phyloP scores from a whole-genome alignment of 2,113 vertebrate species.

The Naja naja region DNA sequence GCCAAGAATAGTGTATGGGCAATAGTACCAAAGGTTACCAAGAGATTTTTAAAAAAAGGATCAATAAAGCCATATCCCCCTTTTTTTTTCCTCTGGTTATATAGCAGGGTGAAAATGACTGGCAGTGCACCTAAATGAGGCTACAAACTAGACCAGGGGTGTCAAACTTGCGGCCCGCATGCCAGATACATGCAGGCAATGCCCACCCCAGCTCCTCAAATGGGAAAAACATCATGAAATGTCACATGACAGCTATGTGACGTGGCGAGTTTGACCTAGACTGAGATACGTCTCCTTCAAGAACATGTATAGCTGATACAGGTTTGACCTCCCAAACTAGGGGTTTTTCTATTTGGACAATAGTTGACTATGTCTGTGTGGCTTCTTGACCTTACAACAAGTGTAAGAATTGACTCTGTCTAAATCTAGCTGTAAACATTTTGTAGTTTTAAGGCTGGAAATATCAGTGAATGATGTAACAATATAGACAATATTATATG shows the following conservation, averaged over 20 bases:
- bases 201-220: too few relatives aligned
- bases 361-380: not conserved
- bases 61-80: not conserved
- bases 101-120: not conserved
- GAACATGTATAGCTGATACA: not conserved
- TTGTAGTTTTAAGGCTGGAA: not conserved
- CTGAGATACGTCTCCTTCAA: not conserved
- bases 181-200: too few relatives aligned
- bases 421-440: not conserved
- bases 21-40: not conserved
- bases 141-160: not conserved
- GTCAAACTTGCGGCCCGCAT: too few relatives aligned
- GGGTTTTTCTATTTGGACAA: not conserved
- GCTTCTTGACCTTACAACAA: not conserved
- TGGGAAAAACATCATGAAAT: too few relatives aligned
- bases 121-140: not conserved
- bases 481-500: not conserved
- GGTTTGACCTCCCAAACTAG: not conserved
- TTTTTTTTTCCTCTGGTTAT: not conserved
- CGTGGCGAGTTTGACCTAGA: too few relatives aligned
- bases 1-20: not conserved
- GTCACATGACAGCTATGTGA: too few relatives aligned
- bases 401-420: not conserved
- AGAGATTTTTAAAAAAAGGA: not conserved
- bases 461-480: not conserved